Evolutionary conservation across 1,140 invertebrate genomes (phyloP).

Genomic region (Aphaenogaster ashmeadi): DNA sequence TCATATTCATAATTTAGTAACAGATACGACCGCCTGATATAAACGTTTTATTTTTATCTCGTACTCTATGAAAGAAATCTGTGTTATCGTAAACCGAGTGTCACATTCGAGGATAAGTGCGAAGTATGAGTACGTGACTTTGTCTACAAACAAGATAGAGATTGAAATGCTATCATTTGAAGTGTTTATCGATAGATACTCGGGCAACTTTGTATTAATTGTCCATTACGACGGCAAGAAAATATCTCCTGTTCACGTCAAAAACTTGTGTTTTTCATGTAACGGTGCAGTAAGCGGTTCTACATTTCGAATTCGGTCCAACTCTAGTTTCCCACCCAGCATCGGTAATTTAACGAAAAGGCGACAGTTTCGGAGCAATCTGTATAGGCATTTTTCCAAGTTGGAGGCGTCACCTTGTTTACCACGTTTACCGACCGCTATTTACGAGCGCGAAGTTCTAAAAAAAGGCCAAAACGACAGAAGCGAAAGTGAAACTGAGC

Average conservation of each 20-base stretch:
- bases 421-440: constrained; percentile 35
- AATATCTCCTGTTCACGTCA: background rate
- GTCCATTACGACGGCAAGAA: background rate
- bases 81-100: constrained; percentile 22
- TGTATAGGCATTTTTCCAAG: constrained; percentile 62
- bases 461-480: constrained; percentile 39
- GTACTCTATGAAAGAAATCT: background rate
- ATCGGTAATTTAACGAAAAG: background rate
- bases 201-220: background rate
- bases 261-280: background rate
- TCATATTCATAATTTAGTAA: constrained; percentile 7
- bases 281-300: background rate
- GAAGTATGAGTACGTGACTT: constrained; percentile 18
- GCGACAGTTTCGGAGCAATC: background rate
- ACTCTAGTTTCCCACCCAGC: background rate
- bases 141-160: constrained; percentile 16
- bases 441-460: constrained; percentile 23
- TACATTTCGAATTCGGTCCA: background rate
- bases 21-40: background rate
- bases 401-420: constrained; percentile 60
- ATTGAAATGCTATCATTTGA: constrained; percentile 16
- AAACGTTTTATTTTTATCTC: constrained; percentile 16
- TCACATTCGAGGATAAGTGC: constrained; percentile 19
- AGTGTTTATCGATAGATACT: constrained; percentile 31
- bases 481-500: constrained; percentile 31